Evolutionary conservation across 2,113 vertebrate genomes (phyloP).

Genomic region (Zosterops borbonicus): DNA sequence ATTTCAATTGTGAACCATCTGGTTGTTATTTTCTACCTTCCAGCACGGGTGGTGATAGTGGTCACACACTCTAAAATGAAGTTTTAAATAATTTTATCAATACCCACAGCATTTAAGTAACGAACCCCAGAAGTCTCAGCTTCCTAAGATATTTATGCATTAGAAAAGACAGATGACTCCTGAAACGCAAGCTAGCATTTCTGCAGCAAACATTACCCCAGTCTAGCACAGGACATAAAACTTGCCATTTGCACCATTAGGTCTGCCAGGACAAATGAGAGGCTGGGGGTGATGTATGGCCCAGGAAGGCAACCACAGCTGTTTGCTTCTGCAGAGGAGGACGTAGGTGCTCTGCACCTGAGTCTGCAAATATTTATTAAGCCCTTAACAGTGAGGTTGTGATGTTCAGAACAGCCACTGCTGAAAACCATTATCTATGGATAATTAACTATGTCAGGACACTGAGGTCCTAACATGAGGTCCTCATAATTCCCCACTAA

Average conservation of each 20-base stretch:
- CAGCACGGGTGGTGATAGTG: accelerated
- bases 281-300: conserved; percentile 73
- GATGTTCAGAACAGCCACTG: conserved; percentile 37
- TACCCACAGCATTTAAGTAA: background rate
- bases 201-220: conserved; percentile 55
- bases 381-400: conserved; percentile 51
- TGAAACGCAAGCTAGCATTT: conserved; percentile 47
- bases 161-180: conserved; percentile 69
- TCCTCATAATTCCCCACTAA: conserved; percentile 69
- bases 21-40: background rate
- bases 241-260: conserved; percentile 75
- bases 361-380: conserved; percentile 70
- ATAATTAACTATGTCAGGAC: conserved; percentile 80
- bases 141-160: conserved; percentile 32
- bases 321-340: conserved; percentile 63
- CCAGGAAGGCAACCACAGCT: conserved; percentile 76
- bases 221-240: conserved; percentile 50
- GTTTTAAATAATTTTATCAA: background rate
- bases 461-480: conserved; percentile 72
- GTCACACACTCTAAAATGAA: background rate
- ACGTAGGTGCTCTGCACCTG: conserved; percentile 66
- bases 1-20: background rate
- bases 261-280: conserved; percentile 72
- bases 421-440: conserved; percentile 76
- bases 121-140: background rate